A percentile compares a stretch with the other conserved stretches of the same genome.
Evolutionary conservation across 2,113 vertebrate genomes (phyloP).

Genomic region (Poecilia latipinna): DNA sequence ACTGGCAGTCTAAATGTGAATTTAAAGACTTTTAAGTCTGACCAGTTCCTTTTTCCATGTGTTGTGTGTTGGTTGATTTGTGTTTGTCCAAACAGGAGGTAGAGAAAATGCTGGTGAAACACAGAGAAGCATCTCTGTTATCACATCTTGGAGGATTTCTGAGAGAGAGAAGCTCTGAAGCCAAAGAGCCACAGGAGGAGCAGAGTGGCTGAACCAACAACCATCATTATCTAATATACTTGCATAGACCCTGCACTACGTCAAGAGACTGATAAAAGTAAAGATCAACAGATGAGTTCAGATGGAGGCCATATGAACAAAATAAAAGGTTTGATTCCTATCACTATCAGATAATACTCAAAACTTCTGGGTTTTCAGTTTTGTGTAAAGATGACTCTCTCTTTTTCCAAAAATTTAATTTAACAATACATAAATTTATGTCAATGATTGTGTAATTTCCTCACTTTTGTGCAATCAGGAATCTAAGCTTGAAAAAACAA

Average conservation of each 20-base stretch:
- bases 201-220: constrained; percentile 8
- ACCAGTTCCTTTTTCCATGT: not conserved
- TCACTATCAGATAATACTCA: too few species aligned
- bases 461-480: too few species aligned
- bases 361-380: too few species aligned
- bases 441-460: too few species aligned
- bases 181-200: constrained; percentile 19
- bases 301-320: not conserved
- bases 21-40: not conserved
- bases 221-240: not conserved
- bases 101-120: constrained; percentile 58
- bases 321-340: not conserved
- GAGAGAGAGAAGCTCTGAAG: constrained; percentile 51
- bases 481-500: too few species aligned
- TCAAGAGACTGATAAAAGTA: constrained; percentile 29
- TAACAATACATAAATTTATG: too few species aligned
- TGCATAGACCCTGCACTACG: not conserved
- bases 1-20: not conserved
- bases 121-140: constrained; percentile 60
- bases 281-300: too few species aligned
- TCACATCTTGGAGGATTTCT: constrained; percentile 68
- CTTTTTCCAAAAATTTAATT: too few species aligned
- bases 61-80: constrained; percentile 14
- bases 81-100: constrained; percentile 55
- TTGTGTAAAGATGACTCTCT: too few species aligned